Conservation (phyloP, 2,113 vertebrate genomes). For the Peromyscus californicus region DNA sequence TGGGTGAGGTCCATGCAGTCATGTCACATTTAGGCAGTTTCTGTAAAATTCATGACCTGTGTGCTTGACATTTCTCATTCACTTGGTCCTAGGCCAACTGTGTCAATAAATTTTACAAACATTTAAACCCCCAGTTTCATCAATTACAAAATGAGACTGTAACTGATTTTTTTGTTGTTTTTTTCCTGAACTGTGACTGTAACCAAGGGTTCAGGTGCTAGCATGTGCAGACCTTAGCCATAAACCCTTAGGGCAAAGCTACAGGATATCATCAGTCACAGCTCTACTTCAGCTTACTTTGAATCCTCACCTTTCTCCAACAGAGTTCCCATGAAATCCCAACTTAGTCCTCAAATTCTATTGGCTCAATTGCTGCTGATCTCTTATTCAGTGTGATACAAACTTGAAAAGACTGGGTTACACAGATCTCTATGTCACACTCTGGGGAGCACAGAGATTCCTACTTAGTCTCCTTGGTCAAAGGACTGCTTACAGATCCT, state of each 20-base stretch:
- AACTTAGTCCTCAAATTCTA: background rate
- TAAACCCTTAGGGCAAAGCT: background rate
- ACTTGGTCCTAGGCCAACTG: background rate
- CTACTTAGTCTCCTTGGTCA: background rate
- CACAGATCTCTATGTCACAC: background rate
- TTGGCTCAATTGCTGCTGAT: background rate
- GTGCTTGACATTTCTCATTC: background rate
- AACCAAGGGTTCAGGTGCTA: background rate
- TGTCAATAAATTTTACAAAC: background rate
- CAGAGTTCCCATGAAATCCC: background rate
- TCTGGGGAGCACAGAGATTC: background rate
- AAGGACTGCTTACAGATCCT: background rate
- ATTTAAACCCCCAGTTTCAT: background rate
- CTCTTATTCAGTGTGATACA: background rate
- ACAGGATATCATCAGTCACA: background rate
- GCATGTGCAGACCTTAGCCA: background rate
- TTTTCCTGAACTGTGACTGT: background rate
- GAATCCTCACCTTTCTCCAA: background rate
- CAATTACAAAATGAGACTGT: conserved; percentile 11
- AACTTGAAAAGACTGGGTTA: background rate
- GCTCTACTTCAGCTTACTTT: background rate
- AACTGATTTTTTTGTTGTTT: background rate
- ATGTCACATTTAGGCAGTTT: background rate
- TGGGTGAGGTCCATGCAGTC: background rate
- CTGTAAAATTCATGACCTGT: background rate